Evolutionary conservation across 2,888 invertebrate species (phyloP).

Genomic region (Dioctria linearis): DNA sequence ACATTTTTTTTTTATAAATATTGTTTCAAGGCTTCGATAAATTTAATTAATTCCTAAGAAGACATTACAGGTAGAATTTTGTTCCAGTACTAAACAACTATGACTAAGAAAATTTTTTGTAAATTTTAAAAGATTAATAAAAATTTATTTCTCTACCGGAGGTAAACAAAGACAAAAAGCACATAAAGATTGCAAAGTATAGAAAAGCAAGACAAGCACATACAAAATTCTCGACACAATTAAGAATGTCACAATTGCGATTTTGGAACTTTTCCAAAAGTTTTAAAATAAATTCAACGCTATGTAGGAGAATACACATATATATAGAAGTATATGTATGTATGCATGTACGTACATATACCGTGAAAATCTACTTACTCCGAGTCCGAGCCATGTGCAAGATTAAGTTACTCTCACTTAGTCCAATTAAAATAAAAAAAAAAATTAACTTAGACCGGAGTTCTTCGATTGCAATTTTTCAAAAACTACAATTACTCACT

Average conservation of each 20-base stretch:
- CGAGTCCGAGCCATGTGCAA: background rate
- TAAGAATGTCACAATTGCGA: conserved; percentile 44
- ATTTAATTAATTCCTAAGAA: too few species aligned
- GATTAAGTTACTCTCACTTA: conserved; percentile 2
- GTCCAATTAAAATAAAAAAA: too few species aligned
- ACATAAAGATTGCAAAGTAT: conserved; percentile 18
- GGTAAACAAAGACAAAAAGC: background rate
- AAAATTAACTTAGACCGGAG: too few species aligned
- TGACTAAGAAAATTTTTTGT: background rate
- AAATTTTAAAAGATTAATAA: background rate
- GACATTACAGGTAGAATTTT: too few species aligned
- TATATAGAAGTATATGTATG: background rate
- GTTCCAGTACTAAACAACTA: background rate
- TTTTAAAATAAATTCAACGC: conserved; percentile 29
- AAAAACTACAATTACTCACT: too few species aligned
- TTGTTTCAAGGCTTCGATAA: too few species aligned
- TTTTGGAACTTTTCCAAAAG: conserved; percentile 40
- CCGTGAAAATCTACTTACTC: too few species aligned
- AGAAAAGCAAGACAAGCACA: conserved; percentile 7
- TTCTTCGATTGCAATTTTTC: too few species aligned
- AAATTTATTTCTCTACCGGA: background rate
- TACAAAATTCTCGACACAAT: background rate
- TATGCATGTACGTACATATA: too few species aligned
- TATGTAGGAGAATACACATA: background rate
- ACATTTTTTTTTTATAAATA: too few species aligned